Evolutionary conservation across 2,797 vertebrate genomes (phyloP).

Genomic region (Anguilla megastoma): DNA sequence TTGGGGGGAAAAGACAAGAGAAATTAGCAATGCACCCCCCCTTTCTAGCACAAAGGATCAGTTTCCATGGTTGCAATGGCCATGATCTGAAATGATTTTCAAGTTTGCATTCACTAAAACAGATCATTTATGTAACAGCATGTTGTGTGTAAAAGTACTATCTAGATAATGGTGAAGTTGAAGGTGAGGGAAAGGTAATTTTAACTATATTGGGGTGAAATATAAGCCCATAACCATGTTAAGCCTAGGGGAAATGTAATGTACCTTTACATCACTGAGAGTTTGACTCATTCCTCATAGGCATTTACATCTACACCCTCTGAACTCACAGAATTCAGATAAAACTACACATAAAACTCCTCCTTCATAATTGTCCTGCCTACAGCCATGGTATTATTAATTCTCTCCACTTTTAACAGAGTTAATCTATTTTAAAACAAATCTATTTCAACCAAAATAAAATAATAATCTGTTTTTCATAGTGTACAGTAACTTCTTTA

Average conservation of each 20-base stretch:
- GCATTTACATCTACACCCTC: background rate
- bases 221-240: too few species aligned
- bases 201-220: background rate
- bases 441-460: background rate
- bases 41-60: background rate
- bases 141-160: background rate
- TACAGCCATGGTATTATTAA: background rate
- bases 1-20: background rate
- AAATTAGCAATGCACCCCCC: background rate
- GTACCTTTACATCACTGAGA: background rate
- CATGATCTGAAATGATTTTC: background rate
- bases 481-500: background rate
- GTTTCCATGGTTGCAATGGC: background rate
- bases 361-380: background rate
- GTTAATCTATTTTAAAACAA: background rate
- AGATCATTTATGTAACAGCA: background rate
- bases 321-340: background rate
- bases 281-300: background rate
- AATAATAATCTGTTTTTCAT: background rate
- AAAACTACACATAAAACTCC: background rate
- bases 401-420: background rate
- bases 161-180: background rate
- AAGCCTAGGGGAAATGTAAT: too few species aligned
- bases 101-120: background rate
- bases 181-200: background rate